phyloP scores from a whole-genome alignment of 2,113 vertebrate genomes.

The Stegastes partitus region DNA sequence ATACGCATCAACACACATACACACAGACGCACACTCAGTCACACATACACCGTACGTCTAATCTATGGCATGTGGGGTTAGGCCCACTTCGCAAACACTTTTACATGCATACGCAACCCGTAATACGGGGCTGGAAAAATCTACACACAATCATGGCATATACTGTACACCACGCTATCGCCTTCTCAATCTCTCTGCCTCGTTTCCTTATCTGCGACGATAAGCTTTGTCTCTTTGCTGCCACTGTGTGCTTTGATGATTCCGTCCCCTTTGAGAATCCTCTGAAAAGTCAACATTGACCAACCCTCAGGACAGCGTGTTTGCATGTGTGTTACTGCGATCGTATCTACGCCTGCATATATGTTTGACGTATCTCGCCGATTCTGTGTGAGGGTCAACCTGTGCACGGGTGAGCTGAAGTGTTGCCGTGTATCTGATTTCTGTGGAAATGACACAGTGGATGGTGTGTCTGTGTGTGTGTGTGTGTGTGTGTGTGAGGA shows the following conservation, averaged over 20 bases:
- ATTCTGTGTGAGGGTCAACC: neutral
- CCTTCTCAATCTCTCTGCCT: neutral
- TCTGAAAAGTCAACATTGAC: constrained; percentile 7
- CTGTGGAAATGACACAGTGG: neutral
- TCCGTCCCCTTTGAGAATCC: constrained; percentile 3
- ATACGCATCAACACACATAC: neutral
- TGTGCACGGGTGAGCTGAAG: neutral
- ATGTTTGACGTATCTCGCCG: neutral
- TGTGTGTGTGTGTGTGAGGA: neutral
- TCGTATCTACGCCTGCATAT: neutral
- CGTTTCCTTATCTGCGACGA: constrained; percentile 22
- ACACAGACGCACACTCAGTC: neutral
- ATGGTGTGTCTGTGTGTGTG: neutral
- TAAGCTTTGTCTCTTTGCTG: constrained; percentile 20
- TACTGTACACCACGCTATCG: neutral
- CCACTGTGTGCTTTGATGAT: constrained; percentile 26
- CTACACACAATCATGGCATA: neutral
- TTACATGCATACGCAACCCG: constrained; percentile 3
- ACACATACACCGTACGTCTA: constrained; percentile 16
- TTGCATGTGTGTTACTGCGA: constrained; percentile 1
- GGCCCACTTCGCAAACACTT: constrained; percentile 34
- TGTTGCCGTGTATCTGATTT: constrained; percentile 25
- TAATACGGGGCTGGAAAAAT: constrained; percentile 12
- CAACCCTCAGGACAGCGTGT: neutral
- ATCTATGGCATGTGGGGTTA: constrained; percentile 4